phyloP scores from a whole-genome alignment of 1,140 invertebrate genomes.

The Lepidurus packardi region DNA sequence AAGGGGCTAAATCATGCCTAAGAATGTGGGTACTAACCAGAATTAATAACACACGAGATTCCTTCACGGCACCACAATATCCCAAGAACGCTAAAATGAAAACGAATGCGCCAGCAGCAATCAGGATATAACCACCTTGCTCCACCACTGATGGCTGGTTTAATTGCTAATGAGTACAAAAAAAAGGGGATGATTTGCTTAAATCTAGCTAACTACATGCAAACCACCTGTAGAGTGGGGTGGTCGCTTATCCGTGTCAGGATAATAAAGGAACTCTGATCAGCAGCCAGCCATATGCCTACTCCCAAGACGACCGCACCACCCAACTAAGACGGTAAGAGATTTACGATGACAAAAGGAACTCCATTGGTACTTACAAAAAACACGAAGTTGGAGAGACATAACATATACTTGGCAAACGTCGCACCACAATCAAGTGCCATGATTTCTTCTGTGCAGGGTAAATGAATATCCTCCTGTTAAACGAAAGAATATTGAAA shows the following conservation, averaged over 20 bases:
- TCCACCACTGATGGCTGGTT: slow-evolving; percentile 53
- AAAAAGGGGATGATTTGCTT: slow-evolving; percentile 28
- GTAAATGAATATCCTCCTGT: not conserved
- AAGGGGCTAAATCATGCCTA: not conserved
- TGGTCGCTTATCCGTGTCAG: slow-evolving; percentile 55
- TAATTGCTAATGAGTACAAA: slow-evolving; percentile 47
- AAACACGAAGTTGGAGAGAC: slow-evolving; percentile 67
- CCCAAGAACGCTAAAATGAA: slow-evolving; percentile 78
- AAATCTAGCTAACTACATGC: slow-evolving; percentile 7
- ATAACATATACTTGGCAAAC: slow-evolving; percentile 64
- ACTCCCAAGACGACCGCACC: slow-evolving; percentile 65
- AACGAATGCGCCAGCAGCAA: slow-evolving; percentile 69
- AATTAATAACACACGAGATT: slow-evolving; percentile 70
- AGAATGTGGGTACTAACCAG: slow-evolving; percentile 54
- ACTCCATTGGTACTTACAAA: slow-evolving; percentile 57
- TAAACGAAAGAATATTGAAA: not conserved
- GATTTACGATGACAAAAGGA: not conserved
- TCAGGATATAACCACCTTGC: slow-evolving; percentile 64
- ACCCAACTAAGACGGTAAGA: slow-evolving; percentile 54
- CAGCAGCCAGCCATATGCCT: slow-evolving; percentile 68
- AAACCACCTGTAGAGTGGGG: not conserved
- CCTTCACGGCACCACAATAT: slow-evolving; percentile 76
- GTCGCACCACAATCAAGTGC: slow-evolving; percentile 34
- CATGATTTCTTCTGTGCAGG: slow-evolving; percentile 16
- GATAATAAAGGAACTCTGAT: slow-evolving; percentile 60